phyloP scores from a whole-genome alignment of 2,797 vertebrate species.

The Poecile montanus region DNA sequence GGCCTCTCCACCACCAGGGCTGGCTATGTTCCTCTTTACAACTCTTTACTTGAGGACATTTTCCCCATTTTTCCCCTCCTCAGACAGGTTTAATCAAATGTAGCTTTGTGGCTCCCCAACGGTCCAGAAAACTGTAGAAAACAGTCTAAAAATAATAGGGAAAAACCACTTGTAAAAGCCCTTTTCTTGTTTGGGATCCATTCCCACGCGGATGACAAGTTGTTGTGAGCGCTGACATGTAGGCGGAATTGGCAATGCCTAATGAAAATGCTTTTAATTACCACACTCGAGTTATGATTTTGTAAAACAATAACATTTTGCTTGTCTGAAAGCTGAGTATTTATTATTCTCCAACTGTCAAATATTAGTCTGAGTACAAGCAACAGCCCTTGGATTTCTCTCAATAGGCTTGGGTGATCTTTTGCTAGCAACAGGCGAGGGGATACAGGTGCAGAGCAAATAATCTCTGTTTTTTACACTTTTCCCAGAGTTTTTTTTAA shows the following conservation, averaged over 20 bases:
- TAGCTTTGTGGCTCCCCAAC: background rate
- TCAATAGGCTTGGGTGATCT: background rate
- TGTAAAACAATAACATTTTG: constrained; percentile 64
- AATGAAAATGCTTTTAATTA: constrained; percentile 58
- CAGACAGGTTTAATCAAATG: background rate
- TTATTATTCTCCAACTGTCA: constrained; percentile 37
- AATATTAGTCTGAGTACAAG: constrained; percentile 8
- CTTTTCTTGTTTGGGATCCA: background rate
- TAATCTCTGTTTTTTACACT: background rate
- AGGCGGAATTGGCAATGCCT: constrained; percentile 49
- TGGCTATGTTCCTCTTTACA: background rate
- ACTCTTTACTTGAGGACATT: background rate
- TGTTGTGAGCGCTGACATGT: constrained; percentile 6
- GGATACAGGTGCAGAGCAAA: background rate
- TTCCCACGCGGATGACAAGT: background rate
- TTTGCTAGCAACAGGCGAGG: background rate
- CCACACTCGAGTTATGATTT: constrained; percentile 12
- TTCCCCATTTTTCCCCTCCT: background rate
- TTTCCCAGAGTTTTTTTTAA: background rate
- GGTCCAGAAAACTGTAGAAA: background rate
- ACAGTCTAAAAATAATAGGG: background rate
- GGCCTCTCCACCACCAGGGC: background rate
- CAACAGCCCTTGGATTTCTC: constrained; percentile 16
- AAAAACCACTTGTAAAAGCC: background rate
- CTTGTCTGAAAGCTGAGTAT: constrained; percentile 39